Conservation (phyloP, 2,113 vertebrate species). For the Paratilapia polleni region DNA sequence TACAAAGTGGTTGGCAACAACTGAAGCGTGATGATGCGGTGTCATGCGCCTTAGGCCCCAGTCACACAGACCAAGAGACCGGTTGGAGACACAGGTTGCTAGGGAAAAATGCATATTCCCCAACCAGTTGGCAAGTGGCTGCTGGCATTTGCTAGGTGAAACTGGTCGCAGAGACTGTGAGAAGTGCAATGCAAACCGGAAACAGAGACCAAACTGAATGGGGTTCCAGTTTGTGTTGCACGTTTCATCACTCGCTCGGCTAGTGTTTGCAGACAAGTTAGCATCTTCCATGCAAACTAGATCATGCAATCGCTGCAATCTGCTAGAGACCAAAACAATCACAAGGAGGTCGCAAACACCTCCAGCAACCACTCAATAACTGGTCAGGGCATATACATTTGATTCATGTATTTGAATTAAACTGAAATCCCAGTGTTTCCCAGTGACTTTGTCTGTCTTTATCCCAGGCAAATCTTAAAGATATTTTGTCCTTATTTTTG, state of each 20-base stretch:
- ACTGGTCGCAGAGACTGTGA: background rate
- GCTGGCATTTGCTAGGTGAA: background rate
- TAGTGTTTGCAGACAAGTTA: background rate
- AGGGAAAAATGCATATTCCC: background rate
- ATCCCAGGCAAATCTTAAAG: background rate
- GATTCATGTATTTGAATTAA: background rate
- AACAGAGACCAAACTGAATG: no score
- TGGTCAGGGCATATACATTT: no score
- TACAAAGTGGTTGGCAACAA: no score
- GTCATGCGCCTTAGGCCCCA: no score
- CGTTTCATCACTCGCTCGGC: background rate
- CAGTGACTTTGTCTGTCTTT: background rate
- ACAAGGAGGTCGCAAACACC: background rate
- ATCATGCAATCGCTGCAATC: background rate
- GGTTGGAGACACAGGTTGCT: no score
- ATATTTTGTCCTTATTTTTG: background rate
- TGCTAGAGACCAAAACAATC: background rate
- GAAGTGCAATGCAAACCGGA: background rate
- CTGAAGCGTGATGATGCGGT: no score
- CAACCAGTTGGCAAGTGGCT: background rate
- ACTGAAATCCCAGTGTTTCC: background rate
- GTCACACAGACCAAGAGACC: no score
- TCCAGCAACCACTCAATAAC: background rate
- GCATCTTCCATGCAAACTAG: background rate
- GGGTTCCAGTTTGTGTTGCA: background rate